These are phyloP conservation scores for Steinernema scapterisci DNA, from an alignment of 2,888 invertebrate species.

Conservation along the genomic window DNA sequence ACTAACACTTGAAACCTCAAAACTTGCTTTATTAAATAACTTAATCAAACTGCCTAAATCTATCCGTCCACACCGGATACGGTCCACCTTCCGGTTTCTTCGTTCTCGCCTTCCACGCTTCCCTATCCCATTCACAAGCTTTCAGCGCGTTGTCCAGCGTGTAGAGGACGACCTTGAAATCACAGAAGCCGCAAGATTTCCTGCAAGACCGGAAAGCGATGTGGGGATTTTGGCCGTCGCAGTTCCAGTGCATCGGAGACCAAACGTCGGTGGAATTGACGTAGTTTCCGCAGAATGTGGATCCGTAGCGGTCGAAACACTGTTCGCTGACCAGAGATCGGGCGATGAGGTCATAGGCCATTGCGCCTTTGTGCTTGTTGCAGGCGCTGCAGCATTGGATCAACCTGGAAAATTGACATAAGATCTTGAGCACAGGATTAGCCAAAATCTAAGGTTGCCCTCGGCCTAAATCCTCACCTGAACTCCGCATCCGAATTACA, in stretches of 20 bases:
- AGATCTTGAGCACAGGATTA: no score
- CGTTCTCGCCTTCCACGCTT: neutral
- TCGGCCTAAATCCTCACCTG: conserved; percentile 38
- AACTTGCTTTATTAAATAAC: no score
- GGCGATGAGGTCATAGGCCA: conserved; percentile 57
- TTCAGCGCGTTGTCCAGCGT: conserved; percentile 54
- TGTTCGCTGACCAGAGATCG: conserved; percentile 53
- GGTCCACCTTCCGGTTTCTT: neutral
- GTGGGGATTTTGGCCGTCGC: conserved; percentile 57
- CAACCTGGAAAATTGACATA: conserved; percentile 38
- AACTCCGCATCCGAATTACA: conserved; percentile 58
- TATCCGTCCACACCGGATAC: neutral
- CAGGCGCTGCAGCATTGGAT: conserved; percentile 58
- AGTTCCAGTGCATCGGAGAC: conserved; percentile 50
- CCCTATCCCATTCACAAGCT: conserved; percentile 37
- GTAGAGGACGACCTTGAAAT: conserved; percentile 55
- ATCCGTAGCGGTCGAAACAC: conserved; percentile 58
- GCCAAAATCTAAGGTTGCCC: neutral
- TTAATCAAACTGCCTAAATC: no score
- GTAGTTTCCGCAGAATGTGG: conserved; percentile 53
- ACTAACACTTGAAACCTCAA: no score
- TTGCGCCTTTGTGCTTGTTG: conserved; percentile 49
- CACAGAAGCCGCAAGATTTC: conserved; percentile 56
- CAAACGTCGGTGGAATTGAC: conserved; percentile 59
- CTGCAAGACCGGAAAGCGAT: conserved; percentile 58